Evolutionary conservation across 2,113 vertebrate genomes (phyloP), one percentile per base, ranked within the genome.

Genomic region (Aphyosemion australe): DNA sequence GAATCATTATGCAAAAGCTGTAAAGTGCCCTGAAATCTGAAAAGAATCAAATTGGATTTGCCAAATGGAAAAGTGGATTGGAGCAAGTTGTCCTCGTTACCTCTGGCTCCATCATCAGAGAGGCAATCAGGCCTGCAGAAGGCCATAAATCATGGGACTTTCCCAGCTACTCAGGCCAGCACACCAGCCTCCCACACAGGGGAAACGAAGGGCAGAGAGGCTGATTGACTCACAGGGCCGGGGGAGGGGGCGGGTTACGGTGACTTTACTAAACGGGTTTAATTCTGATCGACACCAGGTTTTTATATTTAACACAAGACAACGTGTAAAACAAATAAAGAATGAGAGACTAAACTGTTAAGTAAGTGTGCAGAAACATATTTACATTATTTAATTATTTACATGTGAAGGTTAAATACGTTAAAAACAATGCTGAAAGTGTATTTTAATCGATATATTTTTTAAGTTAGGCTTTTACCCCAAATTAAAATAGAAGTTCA

Each of bases 141-240:
- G 82, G 80, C 84, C 88, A 88, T 92, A 91, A 92, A 92, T 92
- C 89, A 91, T 50, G 47, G 78, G 89, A 89, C 80, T 88, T 92
- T 91, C 88, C 87, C 83, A 87, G 82, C 84, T 54, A 78, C 87
- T 84, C 78, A 84, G 74, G 68, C 86, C 82, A 62, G 72, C 69
- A 82, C 58, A 59, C 11, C 6, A 72, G 72, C 80, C 83, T 90
- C 84, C 84, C 88, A 87, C 86, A 75, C 80, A 74, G 78, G 89
- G 53, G 80, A 86, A 83, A 84, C 61, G 65, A 73, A 79, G 83
- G 83, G 73, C 87, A 82, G 72, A 69, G 77, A 78, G 81, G 74
- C 84, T 81, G 82, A 88, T 82, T 80, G 84, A 86, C 75, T 82
- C 61, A 26, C 32, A 10, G 60, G 58, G 69, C 62, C 50, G 54